phyloP scores from a whole-genome alignment of 2,797 vertebrate genomes.

The Paedocypris micromegethes region DNA sequence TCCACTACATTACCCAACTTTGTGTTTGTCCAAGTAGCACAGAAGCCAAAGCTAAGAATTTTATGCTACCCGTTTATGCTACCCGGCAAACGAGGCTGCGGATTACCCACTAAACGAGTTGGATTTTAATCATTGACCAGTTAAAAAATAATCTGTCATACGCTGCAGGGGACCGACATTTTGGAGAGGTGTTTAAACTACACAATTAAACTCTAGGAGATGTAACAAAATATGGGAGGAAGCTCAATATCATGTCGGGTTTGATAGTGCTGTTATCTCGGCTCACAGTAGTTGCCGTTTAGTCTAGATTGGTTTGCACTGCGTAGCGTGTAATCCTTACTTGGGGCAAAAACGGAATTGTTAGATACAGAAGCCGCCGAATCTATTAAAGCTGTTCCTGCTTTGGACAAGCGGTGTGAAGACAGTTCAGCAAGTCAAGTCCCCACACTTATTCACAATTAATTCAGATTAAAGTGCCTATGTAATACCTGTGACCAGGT shows the following conservation, averaged over 20 bases:
- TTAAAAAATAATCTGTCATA: conserved; percentile 27
- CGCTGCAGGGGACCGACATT: conserved; percentile 14
- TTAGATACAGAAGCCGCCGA: conserved; percentile 8
- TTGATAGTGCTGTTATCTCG: conserved; percentile 36
- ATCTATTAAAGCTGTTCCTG: conserved; percentile 4
- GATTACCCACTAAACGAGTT: conserved; percentile 40
- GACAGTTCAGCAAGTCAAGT: background rate
- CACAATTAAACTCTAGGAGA: conserved; percentile 23
- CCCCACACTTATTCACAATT: background rate
- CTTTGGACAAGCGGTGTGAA: conserved; percentile 6
- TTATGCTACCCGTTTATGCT: conserved; percentile 30
- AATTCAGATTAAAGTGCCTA: too few species aligned
- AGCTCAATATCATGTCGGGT: conserved; percentile 27
- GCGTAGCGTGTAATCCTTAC: conserved; percentile 33
- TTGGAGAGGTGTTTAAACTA: conserved; percentile 34
- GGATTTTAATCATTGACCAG: conserved; percentile 38
- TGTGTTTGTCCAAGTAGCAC: background rate
- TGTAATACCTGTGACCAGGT: too few species aligned
- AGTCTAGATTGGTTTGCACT: conserved; percentile 27
- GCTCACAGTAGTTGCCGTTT: conserved; percentile 21
- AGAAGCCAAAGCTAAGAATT: conserved; percentile 11
- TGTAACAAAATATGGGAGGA: conserved; percentile 10
- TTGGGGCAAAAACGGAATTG: conserved; percentile 26
- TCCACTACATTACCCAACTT: background rate
- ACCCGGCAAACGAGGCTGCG: conserved; percentile 23